Conservation (phyloP, 2,113 vertebrate species). For the Spheniscus mendiculus region DNA sequence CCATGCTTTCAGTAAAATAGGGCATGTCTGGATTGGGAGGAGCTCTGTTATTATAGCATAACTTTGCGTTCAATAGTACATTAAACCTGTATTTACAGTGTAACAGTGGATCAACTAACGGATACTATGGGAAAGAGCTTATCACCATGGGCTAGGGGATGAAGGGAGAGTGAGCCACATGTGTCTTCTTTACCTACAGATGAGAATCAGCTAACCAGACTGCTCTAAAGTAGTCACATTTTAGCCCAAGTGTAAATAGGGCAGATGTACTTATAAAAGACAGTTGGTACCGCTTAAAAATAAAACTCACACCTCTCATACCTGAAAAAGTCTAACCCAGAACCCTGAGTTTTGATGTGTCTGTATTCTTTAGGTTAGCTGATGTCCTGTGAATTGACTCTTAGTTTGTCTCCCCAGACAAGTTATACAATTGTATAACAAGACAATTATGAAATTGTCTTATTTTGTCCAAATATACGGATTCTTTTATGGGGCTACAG, state of each 20-base stretch:
- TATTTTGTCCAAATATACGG: neutral
- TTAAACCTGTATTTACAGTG: neutral
- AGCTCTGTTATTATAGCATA: neutral
- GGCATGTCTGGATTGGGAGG: neutral
- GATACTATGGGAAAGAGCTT: neutral
- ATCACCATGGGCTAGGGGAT: neutral
- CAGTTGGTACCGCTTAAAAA: conserved; percentile 18
- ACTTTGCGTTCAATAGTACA: neutral
- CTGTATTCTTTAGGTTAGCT: neutral
- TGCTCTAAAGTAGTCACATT: neutral
- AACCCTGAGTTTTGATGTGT: neutral
- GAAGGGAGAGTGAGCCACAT: neutral
- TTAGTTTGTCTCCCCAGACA: neutral
- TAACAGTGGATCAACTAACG: neutral
- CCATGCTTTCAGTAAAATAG: neutral
- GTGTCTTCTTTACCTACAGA: neutral
- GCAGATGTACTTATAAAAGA: neutral
- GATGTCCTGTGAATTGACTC: neutral
- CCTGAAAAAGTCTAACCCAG: neutral
- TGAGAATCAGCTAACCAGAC: neutral
- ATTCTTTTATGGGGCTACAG: neutral
- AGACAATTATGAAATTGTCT: neutral
- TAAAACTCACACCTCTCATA: neutral
- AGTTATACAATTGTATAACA: neutral
- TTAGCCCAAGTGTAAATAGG: conserved; percentile 10